A percentile compares a stretch with the other conserved stretches of the same genome.
These are phyloP conservation scores for Spermophilus dauricus DNA, from an alignment of 2,113 vertebrate genomes.

Conservation along the genomic window DNA sequence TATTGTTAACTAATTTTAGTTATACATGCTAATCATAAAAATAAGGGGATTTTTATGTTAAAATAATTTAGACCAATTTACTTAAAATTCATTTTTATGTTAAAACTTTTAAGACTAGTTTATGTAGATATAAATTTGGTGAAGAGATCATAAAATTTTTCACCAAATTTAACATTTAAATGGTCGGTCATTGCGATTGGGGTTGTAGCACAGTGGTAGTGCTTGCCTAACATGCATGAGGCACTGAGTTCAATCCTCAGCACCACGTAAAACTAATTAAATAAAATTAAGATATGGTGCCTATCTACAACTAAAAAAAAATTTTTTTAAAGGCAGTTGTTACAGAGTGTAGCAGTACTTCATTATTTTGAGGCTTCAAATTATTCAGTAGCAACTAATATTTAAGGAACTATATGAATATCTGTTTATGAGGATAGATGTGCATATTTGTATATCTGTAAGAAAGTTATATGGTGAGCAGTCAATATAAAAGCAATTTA, in stretches of 20 bases:
- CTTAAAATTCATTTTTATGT: background rate
- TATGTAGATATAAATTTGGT: background rate
- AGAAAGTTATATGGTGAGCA: background rate
- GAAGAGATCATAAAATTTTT: background rate
- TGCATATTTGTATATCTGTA: background rate
- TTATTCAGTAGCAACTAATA: background rate
- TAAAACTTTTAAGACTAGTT: background rate
- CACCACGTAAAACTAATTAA: too few relatives aligned
- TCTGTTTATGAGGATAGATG: background rate
- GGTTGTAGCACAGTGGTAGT: too few relatives aligned
- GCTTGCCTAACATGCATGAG: too few relatives aligned
- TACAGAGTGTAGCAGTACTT: background rate
- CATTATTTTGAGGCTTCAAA: background rate
- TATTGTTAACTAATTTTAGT: slow-evolving; percentile 16
- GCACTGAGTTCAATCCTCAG: too few relatives aligned
- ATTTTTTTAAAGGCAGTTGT: background rate
- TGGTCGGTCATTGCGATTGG: background rate
- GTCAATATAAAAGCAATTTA: background rate
- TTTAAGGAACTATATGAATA: slow-evolving; percentile 22
- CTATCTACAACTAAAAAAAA: too few relatives aligned
- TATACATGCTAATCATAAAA: slow-evolving; percentile 19
- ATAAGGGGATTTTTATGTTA: background rate
- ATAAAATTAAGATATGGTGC: too few relatives aligned
- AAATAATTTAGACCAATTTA: background rate
- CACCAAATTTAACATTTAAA: background rate